Evolutionary conservation across 2,888 invertebrate genomes (phyloP), one percentile per base, ranked within the genome.

Genomic region (Phytoseiulus persimilis): DNA sequence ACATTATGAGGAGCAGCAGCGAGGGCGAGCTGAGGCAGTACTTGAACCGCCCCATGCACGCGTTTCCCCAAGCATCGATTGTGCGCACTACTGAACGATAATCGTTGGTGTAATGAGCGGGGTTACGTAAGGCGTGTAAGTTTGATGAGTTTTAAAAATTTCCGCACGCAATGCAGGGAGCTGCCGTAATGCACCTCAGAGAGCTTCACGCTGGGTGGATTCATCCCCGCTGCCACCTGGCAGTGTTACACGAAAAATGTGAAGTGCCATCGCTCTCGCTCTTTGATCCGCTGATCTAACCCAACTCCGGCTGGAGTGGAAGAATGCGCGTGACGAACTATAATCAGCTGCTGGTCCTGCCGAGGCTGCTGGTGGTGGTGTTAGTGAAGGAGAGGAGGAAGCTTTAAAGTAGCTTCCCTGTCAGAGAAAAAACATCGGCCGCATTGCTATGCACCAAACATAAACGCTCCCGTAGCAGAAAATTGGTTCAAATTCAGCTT

Each of bases 271-370:
- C 65, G 39, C 39, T 65, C 65, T 65, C 65, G 65, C 28, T 65
- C 65, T 14, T 65, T 65, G 28, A 65, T 65, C 65, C 65, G 65
- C 65, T 65, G 65, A 65, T 65, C 65, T 18, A 18, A 65, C 65
- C 18, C 23, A 65, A 65, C 65, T 65, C 65, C 18, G 65, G 23
- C 65, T 65, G 23, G 18, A 65, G 65, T 23, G 65, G 18, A 65
- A 65, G 65, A 65, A 65, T 65, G 65, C 65, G 65, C 65, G 65
- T 65, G 65, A 65, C 65, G 65, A 65, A 65, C 65, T 65, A 65
- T 65, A 65, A 65, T 65, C 5, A 65, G 5, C 65, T 11, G 65
- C 18, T 65, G 65, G 9, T 65, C 11, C 9, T 65, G 65, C 65
- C 18, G 65, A 23, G 5, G 65, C 9, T 65, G 14, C 1, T 11